Evolutionary conservation across 1,140 invertebrate species (phyloP), one percentile per base, ranked within the genome.

Genomic region (Venustaconcha ellipsiformis): DNA sequence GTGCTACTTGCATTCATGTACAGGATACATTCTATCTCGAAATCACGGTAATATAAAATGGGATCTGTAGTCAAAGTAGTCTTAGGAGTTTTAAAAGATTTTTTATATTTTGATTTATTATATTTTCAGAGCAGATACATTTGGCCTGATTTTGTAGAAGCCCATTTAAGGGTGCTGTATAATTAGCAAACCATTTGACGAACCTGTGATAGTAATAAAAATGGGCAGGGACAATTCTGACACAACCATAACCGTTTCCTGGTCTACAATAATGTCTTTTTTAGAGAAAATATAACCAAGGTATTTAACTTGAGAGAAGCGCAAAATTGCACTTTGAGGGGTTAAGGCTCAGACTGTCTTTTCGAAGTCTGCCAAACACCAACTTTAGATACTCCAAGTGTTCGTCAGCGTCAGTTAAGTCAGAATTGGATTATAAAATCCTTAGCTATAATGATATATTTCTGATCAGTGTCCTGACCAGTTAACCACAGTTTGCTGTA

Each of bases 291-390:
- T 62, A 67, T 82, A 70, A 4, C 83, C 83, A 57, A 84, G 58
- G 58, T 78, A 84, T 62, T 73, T 78, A 4, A 81, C 68, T 65
- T 77, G 48, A 57, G 67, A 57, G n/a, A 59, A 48, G 26, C 30
- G 75, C 75, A 76, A 82, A 82, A 2, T 70, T 26, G 76, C 82
- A 82, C 72, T 84, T 82, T 18, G 20, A 69, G 20, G 83, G 78
- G 58, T 82, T 78, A 11, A 81, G 59, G 59, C 69, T 79, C 13
- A 84, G 55, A 58, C 69, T 78, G 55, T 78, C 78, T 55, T 75
- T 58, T 15, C 75, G 13, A 17, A 79, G 48, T 68, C 73, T 68
- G 6, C 70, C 17, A 70, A 83, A 82, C 15, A 82, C 76, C 30
- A 76, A 18, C 23, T 68, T 15, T 14, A 82, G 64, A 59, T 81